phyloP scores from a whole-genome alignment of 2,888 invertebrate genomes.

The Tanytarsus gracilentus region DNA sequence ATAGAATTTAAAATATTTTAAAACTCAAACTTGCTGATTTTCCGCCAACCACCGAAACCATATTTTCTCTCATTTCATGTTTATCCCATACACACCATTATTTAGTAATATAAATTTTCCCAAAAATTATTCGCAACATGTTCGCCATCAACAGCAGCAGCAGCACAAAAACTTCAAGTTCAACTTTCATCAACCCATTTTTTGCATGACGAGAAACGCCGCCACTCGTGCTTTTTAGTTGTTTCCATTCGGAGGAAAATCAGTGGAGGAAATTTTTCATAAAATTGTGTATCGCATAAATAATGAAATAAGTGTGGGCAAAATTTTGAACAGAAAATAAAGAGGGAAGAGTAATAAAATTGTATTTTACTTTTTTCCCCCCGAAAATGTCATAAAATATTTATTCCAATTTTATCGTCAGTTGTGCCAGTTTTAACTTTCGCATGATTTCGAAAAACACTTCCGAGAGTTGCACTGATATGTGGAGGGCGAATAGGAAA shows the following conservation, averaged over 20 bases:
- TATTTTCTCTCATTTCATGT: not conserved
- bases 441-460: not conserved
- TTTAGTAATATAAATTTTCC: conserved; percentile 3
- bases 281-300: conserved; percentile 29
- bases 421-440: conserved; percentile 6
- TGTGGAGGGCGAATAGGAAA: no score
- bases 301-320: conserved; percentile 25
- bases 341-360: conserved; percentile 25
- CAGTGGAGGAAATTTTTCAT: conserved; percentile 8
- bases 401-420: conserved; percentile 28
- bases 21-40: conserved; percentile 24
- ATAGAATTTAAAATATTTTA: not conserved
- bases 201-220: no score
- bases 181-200: no score
- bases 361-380: conserved; percentile 25
- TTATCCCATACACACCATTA: not conserved
- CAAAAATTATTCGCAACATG: no score
- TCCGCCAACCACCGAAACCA: not conserved
- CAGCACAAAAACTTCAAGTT: no score
- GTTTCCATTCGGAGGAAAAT: not conserved
- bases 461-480: no score
- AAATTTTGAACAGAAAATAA: no score
- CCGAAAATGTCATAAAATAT: conserved; percentile 28
- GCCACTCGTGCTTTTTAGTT: no score
- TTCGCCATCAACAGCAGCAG: no score